Conservation (phyloP, 2,113 vertebrate species). For the Cryptotis parvus region DNA sequence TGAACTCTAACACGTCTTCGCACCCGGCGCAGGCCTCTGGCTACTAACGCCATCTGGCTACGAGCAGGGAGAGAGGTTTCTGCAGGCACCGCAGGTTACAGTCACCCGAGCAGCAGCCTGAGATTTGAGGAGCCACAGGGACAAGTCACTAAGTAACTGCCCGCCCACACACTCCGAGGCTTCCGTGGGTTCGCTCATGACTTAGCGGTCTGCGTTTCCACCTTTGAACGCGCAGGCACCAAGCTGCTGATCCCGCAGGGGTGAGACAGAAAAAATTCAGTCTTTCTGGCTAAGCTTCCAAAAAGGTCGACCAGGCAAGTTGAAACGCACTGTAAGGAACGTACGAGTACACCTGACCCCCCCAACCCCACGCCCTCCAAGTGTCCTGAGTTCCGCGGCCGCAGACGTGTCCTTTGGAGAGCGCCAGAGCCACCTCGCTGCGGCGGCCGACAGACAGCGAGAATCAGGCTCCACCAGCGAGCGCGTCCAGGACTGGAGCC, state of each 20-base stretch:
- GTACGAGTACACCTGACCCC: background rate
- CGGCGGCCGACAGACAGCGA: conserved; percentile 52
- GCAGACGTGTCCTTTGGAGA: background rate
- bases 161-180: background rate
- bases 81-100: background rate
- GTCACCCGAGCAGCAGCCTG: background rate
- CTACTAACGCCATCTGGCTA: background rate
- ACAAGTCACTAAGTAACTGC: background rate
- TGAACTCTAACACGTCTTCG: background rate
- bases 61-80: too few relatives aligned
- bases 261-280: background rate
- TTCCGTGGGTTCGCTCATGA: background rate
- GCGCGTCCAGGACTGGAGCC: conserved; percentile 54
- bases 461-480: conserved; percentile 61
- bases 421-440: background rate
- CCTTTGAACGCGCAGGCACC: background rate
- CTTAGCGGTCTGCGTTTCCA: background rate
- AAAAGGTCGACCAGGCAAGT: background rate
- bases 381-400: background rate
- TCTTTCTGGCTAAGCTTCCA: background rate
- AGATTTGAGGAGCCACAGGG: background rate
- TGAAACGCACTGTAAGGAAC: background rate
- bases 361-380: conserved; percentile 13
- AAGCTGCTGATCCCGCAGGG: background rate
- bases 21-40: background rate